Evolutionary conservation across 2,113 vertebrate genomes (phyloP).

Genomic region (Formicarius rufipectus): DNA sequence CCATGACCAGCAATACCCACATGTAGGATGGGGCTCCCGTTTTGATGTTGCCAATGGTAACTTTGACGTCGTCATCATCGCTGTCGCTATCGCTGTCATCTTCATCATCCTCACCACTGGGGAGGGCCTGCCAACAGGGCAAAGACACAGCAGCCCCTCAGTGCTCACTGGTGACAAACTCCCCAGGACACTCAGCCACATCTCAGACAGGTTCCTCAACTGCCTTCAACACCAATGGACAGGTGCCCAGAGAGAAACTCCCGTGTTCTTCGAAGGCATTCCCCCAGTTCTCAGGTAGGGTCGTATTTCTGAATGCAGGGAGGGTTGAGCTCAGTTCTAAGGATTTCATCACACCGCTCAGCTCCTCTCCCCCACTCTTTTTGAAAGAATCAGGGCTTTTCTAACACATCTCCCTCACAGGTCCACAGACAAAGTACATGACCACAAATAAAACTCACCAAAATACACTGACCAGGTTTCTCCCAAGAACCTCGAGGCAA

Average conservation of each 20-base stretch:
- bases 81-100: constrained; percentile 74
- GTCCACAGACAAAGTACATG: background rate
- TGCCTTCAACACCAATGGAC: background rate
- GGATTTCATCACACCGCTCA: background rate
- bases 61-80: constrained; percentile 76
- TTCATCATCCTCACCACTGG: constrained; percentile 73
- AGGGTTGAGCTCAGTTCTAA: background rate
- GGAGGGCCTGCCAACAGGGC: constrained; percentile 48
- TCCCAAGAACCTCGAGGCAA: background rate
- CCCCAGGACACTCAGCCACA: background rate
- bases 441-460: background rate
- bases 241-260: background rate
- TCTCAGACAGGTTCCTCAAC: background rate
- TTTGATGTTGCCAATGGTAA: constrained; percentile 80
- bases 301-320: background rate
- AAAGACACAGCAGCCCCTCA: background rate
- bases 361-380: background rate
- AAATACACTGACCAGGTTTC: background rate
- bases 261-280: background rate
- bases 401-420: background rate
- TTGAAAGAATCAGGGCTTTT: background rate
- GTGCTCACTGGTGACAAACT: background rate
- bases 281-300: background rate
- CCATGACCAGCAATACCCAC: constrained; percentile 6
- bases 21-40: constrained; percentile 73